Evolutionary conservation across 2,113 vertebrate genomes (phyloP).

Genomic region (Tinamus guttatus): DNA sequence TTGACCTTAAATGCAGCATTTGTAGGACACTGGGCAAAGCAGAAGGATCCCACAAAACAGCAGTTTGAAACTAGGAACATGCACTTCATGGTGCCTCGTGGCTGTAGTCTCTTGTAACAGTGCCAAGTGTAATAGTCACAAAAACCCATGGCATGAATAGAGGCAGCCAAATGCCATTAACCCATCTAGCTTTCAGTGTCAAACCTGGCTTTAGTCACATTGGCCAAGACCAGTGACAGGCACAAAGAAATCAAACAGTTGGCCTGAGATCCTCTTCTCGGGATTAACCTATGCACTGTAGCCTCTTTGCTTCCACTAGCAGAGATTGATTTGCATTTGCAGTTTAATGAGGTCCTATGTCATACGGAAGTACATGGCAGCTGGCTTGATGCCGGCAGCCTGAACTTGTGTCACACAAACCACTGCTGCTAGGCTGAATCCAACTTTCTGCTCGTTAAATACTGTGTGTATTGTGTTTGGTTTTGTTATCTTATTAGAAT

Average conservation of each 20-base stretch:
- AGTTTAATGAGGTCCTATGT: background rate
- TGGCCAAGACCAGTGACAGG: background rate
- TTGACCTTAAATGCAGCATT: background rate
- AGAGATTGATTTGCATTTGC: constrained; percentile 15
- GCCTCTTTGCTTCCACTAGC: background rate
- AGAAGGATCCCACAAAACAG: background rate
- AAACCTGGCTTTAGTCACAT: background rate
- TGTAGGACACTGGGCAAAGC: background rate
- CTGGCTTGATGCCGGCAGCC: background rate
- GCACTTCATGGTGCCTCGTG: background rate
- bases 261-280: background rate
- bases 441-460: background rate
- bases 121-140: background rate
- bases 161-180: background rate
- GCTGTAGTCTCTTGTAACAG: background rate
- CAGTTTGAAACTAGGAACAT: background rate
- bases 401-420: background rate
- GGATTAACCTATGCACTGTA: background rate
- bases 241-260: constrained; percentile 17
- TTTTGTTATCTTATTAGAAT: constrained; percentile 17
- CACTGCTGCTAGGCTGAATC: background rate
- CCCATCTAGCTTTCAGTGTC: background rate
- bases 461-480: background rate
- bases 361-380: background rate
- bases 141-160: background rate